Evolutionary conservation across 2,113 vertebrate species (phyloP).

Genomic region (Pseudorhombus dupliciocellatus): DNA sequence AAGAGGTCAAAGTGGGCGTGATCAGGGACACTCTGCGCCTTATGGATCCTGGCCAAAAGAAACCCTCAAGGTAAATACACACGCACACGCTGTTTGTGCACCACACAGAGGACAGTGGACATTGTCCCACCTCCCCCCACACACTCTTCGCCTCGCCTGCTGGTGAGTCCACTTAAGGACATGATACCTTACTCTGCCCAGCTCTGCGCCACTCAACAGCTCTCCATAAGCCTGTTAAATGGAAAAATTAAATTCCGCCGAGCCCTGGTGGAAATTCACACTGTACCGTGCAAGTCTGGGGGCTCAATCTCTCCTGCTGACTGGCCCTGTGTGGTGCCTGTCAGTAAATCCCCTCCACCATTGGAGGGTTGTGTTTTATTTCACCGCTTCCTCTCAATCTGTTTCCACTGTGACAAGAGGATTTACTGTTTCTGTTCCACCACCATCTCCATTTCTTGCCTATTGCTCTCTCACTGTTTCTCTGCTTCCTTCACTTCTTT

Average conservation of each 20-base stretch:
- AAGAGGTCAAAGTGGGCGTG: conserved; percentile 94
- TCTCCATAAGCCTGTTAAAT: conserved; percentile 74
- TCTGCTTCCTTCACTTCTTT: background rate
- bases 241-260: conserved; percentile 68
- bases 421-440: conserved; percentile 42
- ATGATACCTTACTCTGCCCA: conserved; percentile 38
- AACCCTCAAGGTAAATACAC: conserved; percentile 64
- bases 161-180: conserved; percentile 30
- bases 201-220: conserved; percentile 41
- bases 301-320: conserved; percentile 37
- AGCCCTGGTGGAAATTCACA: conserved; percentile 61
- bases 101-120: background rate
- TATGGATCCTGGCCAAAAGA: conserved; percentile 88
- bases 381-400: background rate
- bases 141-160: conserved; percentile 22
- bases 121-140: background rate
- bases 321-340: conserved; percentile 40
- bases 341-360: conserved; percentile 30
- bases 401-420: conserved; percentile 53
- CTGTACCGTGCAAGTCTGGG: conserved; percentile 37
- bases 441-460: conserved; percentile 24
- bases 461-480: background rate
- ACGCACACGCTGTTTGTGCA: background rate
- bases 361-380: conserved; percentile 17
- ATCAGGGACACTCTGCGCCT: conserved; percentile 95